Conservation (phyloP, 1,140 invertebrate genomes). For the Apis cerana region DNA sequence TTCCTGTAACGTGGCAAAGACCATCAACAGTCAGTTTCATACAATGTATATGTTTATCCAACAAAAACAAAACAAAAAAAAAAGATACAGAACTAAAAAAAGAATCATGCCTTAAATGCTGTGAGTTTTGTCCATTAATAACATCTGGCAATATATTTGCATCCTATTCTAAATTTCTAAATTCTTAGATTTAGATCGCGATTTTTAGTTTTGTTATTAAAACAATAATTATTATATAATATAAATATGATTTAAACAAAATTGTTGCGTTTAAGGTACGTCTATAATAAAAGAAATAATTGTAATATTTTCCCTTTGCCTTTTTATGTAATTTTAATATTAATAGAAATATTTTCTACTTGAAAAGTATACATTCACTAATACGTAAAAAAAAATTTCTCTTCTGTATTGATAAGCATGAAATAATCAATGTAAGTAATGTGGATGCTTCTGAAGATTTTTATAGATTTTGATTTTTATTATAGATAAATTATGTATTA, state of each 20-base stretch:
- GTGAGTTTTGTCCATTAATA: conserved; percentile 33
- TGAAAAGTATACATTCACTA: background rate
- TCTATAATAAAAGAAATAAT: conserved; percentile 58
- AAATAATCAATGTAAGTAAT: conserved; percentile 40
- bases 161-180: conserved; percentile 8
- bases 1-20: conserved; percentile 66
- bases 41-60: conserved; percentile 34
- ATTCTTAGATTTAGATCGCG: conserved; percentile 19
- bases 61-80: conserved; percentile 21
- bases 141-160: conserved; percentile 25
- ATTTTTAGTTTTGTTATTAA: conserved; percentile 23
- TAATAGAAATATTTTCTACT: conserved; percentile 34
- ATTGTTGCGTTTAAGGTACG: conserved; percentile 62
- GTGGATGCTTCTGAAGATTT: conserved; percentile 24
- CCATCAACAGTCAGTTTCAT: conserved; percentile 48
- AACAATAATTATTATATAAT: conserved; percentile 35
- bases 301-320: conserved; percentile 47
- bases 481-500: too few species aligned
- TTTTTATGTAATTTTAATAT: conserved; percentile 41
- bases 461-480: background rate
- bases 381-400: conserved; percentile 7
- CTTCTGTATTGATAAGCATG: conserved; percentile 3
- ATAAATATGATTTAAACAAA: conserved; percentile 54
- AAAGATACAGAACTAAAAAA: background rate
- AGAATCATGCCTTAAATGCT: conserved; percentile 24